Base-by-base conservation (phyloP, 2,113 vertebrate genomes). In the Octodon degus region DNA sequence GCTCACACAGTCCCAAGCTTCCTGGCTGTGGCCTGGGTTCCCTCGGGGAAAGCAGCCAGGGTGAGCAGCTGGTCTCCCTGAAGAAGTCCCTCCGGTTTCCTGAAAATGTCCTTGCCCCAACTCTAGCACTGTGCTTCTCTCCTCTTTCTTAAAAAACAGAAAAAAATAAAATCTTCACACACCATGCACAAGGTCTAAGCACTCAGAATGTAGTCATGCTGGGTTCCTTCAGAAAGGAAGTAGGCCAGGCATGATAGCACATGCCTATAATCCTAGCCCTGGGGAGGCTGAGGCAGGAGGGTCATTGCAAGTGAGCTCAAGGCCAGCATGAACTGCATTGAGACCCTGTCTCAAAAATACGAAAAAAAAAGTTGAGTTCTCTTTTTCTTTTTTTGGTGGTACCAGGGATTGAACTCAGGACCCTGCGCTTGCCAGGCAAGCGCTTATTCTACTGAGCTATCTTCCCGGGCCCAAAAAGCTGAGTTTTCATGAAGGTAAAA, bases 211-310 rank as follows among this genome's bases (percentile, higher is more conserved):
- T 68, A 10, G 7, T 83, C 32, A 32, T 22, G 10, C 4, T 17
- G 34, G 43, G 40, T 24, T 90, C 72, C 83, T 89, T 65, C n/a
- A 83, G 84, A 93, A 70, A 81, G 89, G 50, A 83, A 63, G 34
- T 40, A 58, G 55, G 55, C 16, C 55, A 58, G 55, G 16, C 14
- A 58, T 19, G 16, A 4, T 17, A 16, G 55, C 55, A 58, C 55
- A 58, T 58, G 55, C 55, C 55, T 58, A 19, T 16, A 58, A 58
- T 19, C 55, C 55, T 58, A 58, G 55, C 55, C 17, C 55, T 58
- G 16, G 14, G 4, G 55, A 58, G 55, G 55, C 55, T 19, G 17
- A 58, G 55, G 55, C 55, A 58, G 17, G 55, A 58, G 55, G 16
- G 1, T 58, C 55, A 55, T 55, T 55, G 53, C 13, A 2, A 58